Evolutionary conservation across 35 echinoderm and acorn worm species (phyloP).

Genomic region (Holothuria glaberrima): DNA sequence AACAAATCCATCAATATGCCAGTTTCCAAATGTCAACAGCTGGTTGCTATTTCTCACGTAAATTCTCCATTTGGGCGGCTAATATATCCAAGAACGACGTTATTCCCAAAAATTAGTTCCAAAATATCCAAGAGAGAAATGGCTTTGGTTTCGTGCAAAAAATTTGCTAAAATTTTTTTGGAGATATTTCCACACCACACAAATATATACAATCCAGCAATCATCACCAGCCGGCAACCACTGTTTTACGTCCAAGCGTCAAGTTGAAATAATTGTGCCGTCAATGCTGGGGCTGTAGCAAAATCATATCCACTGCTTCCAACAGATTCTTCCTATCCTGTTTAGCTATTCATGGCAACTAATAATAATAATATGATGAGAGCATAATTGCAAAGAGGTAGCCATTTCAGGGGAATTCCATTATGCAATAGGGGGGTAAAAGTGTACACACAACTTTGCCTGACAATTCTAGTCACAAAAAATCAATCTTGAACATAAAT

Average conservation of each 20-base stretch:
- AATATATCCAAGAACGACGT: not conserved
- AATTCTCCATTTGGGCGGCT: not conserved
- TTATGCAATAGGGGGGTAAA: conserved; percentile 6
- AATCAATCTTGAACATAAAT: too few species aligned
- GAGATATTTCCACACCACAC: not conserved
- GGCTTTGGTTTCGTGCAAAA: not conserved
- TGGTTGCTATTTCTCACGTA: conserved; percentile 33
- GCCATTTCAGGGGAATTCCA: conserved; percentile 56
- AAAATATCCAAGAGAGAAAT: not conserved
- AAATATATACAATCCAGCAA: conserved; percentile 33
- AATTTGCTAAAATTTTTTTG: not conserved
- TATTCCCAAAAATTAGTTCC: not conserved
- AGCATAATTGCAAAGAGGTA: conserved; percentile 49
- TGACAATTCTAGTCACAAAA: too few species aligned
- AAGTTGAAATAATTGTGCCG: conserved; percentile 54
- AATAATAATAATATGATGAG: conserved; percentile 63
- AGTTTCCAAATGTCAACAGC: conserved; percentile 45
- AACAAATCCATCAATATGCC: conserved; percentile 42
- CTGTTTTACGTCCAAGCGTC: conserved; percentile 41
- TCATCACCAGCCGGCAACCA: conserved; percentile 43
- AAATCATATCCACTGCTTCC: conserved; percentile 44
- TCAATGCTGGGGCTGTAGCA: conserved; percentile 67
- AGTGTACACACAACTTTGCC: too few species aligned
- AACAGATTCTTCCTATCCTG: conserved; percentile 22
- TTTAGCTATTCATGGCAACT: conserved; percentile 66